These are phyloP conservation scores for Ispidina picta DNA, from an alignment of 2,797 vertebrate species.

Conservation along the genomic window DNA sequence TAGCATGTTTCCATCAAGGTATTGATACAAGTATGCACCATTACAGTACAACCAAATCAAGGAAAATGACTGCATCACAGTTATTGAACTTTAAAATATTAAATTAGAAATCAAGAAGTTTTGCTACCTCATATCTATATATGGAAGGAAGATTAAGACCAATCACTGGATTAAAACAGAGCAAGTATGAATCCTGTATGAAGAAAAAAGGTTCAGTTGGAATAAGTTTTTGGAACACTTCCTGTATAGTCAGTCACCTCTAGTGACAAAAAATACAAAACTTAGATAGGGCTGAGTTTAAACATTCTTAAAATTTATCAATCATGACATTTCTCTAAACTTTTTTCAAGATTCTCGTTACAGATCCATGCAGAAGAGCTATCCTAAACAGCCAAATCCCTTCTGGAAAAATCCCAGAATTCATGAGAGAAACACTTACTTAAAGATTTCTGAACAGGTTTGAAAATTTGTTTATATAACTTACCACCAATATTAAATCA, in stretches of 20 bases:
- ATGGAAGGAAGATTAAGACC: neutral
- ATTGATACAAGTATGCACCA: neutral
- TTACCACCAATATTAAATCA: neutral
- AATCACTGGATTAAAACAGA: neutral
- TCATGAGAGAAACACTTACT: neutral
- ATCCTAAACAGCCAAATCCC: neutral
- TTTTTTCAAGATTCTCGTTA: neutral
- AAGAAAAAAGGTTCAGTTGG: neutral
- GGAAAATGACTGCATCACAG: neutral
- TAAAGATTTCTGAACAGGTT: neutral
- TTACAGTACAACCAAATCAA: neutral
- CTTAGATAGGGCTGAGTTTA: neutral
- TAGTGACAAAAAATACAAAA: neutral
- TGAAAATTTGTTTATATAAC: neutral
- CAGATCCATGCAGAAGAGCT: neutral
- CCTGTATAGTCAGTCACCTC: neutral
- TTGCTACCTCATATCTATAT: neutral
- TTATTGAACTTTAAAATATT: neutral
- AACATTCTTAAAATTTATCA: neutral
- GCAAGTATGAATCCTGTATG: neutral
- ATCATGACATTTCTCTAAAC: neutral
- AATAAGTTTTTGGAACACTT: neutral
- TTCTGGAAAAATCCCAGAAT: neutral
- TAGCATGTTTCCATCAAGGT: neutral
- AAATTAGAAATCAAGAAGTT: neutral